Conservation (phyloP, 2,797 vertebrate species). For the Lepus oiostolus region DNA sequence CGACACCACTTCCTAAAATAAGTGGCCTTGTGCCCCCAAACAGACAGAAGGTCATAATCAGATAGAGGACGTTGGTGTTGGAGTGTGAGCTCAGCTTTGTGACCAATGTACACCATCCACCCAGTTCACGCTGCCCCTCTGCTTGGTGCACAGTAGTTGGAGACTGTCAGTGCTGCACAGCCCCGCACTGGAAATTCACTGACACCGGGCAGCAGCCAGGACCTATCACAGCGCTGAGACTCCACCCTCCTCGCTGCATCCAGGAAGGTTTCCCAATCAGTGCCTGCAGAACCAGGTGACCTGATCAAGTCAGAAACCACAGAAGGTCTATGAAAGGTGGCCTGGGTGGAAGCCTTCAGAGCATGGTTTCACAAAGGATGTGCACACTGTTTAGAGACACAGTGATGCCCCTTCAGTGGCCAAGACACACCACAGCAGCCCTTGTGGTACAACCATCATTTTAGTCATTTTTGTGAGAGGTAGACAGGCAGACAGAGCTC, state of each 20-base stretch:
- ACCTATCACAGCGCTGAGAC: constrained; percentile 44
- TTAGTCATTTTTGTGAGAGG: too few relatives aligned
- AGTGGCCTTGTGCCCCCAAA: not conserved
- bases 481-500: too few relatives aligned
- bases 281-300: not conserved
- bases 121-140: not conserved
- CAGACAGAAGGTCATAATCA: not conserved
- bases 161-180: not conserved
- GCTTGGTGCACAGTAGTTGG: not conserved
- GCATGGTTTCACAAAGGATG: not conserved
- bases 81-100: constrained; percentile 30
- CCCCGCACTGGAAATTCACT: not conserved
- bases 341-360: not conserved
- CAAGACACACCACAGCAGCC: not conserved
- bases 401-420: not conserved
- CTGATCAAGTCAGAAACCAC: not conserved
- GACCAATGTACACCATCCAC: not conserved
- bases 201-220: not conserved
- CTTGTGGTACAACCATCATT: not conserved
- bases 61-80: not conserved
- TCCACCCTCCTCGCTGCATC: not conserved
- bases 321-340: not conserved
- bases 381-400: not conserved
- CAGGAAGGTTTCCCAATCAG: constrained; percentile 2
- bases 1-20: constrained; percentile 11